Evolutionary conservation across 2,113 vertebrate species (phyloP).

Genomic region (Halichoerus grypus): DNA sequence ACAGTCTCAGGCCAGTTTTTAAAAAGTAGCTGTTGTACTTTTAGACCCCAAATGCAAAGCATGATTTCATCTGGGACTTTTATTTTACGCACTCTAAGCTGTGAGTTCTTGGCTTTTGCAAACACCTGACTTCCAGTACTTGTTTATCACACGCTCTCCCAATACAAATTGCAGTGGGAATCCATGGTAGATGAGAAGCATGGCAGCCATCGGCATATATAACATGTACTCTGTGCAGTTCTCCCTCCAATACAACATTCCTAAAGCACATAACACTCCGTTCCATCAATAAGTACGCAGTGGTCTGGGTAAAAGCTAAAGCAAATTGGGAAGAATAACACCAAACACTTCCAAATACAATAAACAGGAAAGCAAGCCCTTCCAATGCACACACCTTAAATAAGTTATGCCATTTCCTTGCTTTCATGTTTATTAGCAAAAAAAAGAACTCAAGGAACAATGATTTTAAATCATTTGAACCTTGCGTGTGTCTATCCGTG

Average conservation of each 20-base stretch:
- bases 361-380: background rate
- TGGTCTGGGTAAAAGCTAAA: background rate
- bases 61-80: background rate
- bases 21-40: background rate
- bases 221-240: fast-evolving
- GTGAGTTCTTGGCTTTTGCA: background rate
- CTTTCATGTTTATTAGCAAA: slow-evolving; percentile 35
- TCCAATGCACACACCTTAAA: background rate
- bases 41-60: background rate
- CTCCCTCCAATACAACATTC: background rate
- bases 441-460: slow-evolving; percentile 58
- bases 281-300: background rate
- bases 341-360: slow-evolving; percentile 7
- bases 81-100: background rate
- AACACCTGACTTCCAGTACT: background rate
- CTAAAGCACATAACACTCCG: background rate
- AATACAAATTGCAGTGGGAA: background rate
- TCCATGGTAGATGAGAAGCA: background rate
- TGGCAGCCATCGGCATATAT: background rate
- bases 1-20: background rate
- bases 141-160: background rate
- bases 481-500: slow-evolving; percentile 35
- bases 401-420: background rate
- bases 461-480: slow-evolving; percentile 66
- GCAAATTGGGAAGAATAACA: slow-evolving; percentile 1